Base-by-base conservation (phyloP, 2,113 vertebrate species). In the Oxygymnocypris stewartii region DNA sequence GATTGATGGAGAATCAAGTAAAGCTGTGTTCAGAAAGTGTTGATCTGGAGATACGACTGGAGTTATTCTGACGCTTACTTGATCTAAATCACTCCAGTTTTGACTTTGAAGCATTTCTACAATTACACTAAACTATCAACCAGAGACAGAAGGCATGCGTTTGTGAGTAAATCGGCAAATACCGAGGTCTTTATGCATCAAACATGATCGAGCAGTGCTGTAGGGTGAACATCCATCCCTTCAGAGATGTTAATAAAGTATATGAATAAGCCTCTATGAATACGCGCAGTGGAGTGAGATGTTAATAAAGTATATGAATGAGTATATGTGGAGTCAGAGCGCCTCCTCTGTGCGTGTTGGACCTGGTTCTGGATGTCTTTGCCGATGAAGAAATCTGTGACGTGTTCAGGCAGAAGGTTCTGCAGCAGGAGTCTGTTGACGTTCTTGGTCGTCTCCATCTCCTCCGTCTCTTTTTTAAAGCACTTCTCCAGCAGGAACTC, bases 361-460 rank as follows among this genome's bases (percentile, higher is more conserved):
- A 96, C 97, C 95, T 97, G 96, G 51, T 97, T 97, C 67, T 91
- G 87, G 1, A 95, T 87, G n/a, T 92, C 92, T 91, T 97, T 96
- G 73, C 95, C 96, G 25, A 98, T 95, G 91, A 96, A 98, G 90
- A 94, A 92, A 13, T 93, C 92, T 18, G 96, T 95, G 67, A 98
- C 96, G 0, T 98, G 95, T 0, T 94, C 92, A 0, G 97, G 97
- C 40, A 98, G 94, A 35, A 98, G 95, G 0, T 97, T 98, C 91
- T 98, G 93, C 4, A 98, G 91, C 61, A 98, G 94, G n/a, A 97
- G 95, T 76, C 94, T 94, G 87, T 97, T 98, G 73, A 97, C 92
- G 47, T 96, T 97, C 92, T 97, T 96, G 92, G 96, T 96, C 0
- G 93, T 97, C 91, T 97, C 96, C 85, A 97, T 97, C 87, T 96